A percentile compares a stretch with the other conserved stretches of the same genome.
Conservation (phyloP, 2,797 vertebrate species). For the Sparus aurata region DNA sequence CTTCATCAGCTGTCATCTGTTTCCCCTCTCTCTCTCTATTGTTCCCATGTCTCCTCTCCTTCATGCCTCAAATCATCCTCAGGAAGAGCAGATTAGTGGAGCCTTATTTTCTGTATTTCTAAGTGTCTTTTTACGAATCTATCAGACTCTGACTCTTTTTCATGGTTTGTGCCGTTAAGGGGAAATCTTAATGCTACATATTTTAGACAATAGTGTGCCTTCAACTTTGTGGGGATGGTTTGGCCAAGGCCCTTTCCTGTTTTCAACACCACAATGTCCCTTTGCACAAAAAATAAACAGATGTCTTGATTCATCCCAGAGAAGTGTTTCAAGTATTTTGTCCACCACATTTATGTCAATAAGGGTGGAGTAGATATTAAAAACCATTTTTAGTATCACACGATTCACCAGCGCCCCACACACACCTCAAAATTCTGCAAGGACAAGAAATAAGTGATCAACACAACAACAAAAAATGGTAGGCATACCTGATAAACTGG, state of each 20-base stretch:
- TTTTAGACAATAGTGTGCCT: not conserved
- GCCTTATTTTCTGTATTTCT: not conserved
- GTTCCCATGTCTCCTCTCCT: slow-evolving; percentile 15
- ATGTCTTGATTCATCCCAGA: not conserved
- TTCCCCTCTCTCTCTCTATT: slow-evolving; percentile 17
- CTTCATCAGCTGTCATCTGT: slow-evolving; percentile 25
- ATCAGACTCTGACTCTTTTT: not conserved
- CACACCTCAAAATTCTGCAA: not conserved
- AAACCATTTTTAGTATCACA: not conserved
- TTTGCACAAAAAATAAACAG: not conserved
- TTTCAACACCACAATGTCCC: not conserved
- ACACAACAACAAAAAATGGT: not conserved
- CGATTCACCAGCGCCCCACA: not conserved
- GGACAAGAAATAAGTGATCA: not conserved
- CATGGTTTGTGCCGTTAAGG: not conserved
- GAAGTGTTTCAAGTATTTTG: not conserved
- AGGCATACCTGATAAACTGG: not conserved
- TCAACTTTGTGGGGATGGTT: not conserved
- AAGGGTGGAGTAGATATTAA: not conserved
- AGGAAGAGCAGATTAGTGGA: not conserved
- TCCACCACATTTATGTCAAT: not conserved
- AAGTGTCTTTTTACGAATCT: slow-evolving; percentile 1
- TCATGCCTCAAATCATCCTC: not conserved
- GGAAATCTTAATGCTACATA: not conserved
- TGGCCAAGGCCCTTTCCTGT: not conserved